Percentiles rank a stretch among this genome's conserved stretches.
Conservation (phyloP, 2,797 vertebrate species). For the Euphonia xanthogaster region DNA sequence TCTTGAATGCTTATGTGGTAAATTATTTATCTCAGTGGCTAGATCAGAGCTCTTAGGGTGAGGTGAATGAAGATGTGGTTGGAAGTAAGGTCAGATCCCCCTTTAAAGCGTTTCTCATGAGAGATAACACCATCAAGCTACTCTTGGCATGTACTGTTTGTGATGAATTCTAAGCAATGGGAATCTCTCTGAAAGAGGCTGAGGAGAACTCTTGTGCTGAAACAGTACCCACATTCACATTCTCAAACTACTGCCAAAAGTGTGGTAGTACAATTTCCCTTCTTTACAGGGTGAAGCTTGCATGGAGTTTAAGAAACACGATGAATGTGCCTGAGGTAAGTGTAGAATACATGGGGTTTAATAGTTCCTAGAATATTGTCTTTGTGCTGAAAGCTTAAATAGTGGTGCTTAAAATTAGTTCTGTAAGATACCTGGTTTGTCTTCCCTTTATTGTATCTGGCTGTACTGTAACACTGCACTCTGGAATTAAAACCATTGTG, state of each 20-base stretch:
- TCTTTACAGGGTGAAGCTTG: neutral
- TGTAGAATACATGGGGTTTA: neutral
- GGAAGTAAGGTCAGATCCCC: neutral
- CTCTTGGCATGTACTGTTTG: conserved; percentile 72
- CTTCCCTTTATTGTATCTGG: neutral
- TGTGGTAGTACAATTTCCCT: neutral
- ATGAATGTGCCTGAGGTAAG: neutral
- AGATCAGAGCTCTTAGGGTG: accelerated
- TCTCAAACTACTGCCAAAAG: neutral
- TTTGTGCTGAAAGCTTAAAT: neutral
- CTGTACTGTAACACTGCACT: neutral
- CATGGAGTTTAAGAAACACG: neutral
- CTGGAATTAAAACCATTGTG: accelerated
- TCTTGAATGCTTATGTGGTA: neutral
- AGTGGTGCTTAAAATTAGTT: neutral
- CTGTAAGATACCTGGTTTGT: neutral
- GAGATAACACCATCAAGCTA: neutral
- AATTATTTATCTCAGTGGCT: neutral
- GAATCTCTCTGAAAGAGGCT: conserved; percentile 96
- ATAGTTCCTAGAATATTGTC: neutral
- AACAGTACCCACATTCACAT: conserved; percentile 63
- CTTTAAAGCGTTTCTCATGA: neutral
- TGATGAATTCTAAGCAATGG: conserved; percentile 90
- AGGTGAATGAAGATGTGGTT: neutral
- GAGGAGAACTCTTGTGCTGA: conserved; percentile 84